These are phyloP conservation scores for Harpalus rubripes DNA, from an alignment of 2,888 invertebrate genomes.

Conservation along the genomic window DNA sequence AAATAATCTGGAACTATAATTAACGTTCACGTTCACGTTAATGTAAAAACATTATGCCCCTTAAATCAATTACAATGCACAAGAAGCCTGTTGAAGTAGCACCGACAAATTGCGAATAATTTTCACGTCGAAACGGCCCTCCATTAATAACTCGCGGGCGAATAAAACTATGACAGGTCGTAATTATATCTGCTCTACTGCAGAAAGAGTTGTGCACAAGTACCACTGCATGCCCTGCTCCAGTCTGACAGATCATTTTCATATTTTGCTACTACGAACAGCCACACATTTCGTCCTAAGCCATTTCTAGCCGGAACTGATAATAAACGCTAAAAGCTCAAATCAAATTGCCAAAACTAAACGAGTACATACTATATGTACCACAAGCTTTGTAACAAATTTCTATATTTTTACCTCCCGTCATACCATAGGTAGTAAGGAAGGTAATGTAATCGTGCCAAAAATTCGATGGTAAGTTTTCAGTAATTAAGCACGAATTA, in stretches of 20 bases:
- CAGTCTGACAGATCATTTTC: background rate
- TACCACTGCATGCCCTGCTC: constrained; percentile 15
- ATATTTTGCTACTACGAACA: background rate
- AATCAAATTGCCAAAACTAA: too few species aligned
- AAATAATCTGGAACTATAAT: constrained; percentile 39
- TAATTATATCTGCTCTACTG: constrained; percentile 53
- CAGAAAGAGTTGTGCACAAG: background rate
- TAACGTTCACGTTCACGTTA: constrained; percentile 39
- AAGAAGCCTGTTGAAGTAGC: constrained; percentile 51
- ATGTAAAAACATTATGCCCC: constrained; percentile 52
- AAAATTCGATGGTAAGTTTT: too few species aligned
- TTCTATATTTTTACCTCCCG: too few species aligned
- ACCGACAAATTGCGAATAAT: constrained; percentile 62
- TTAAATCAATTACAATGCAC: constrained; percentile 58
- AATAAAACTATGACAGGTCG: constrained; percentile 61
- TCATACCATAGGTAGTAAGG: too few species aligned
- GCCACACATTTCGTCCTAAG: background rate
- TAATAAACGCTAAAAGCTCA: too few species aligned
- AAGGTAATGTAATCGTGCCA: too few species aligned
- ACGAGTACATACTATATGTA: too few species aligned
- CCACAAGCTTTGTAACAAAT: too few species aligned
- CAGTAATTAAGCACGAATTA: too few species aligned
- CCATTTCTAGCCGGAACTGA: too few species aligned
- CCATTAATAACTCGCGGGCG: constrained; percentile 55
- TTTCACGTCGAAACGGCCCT: constrained; percentile 55